These are phyloP conservation scores for Camelus dromedarius DNA, from an alignment of 2,113 vertebrate genomes.

Conservation along the genomic window DNA sequence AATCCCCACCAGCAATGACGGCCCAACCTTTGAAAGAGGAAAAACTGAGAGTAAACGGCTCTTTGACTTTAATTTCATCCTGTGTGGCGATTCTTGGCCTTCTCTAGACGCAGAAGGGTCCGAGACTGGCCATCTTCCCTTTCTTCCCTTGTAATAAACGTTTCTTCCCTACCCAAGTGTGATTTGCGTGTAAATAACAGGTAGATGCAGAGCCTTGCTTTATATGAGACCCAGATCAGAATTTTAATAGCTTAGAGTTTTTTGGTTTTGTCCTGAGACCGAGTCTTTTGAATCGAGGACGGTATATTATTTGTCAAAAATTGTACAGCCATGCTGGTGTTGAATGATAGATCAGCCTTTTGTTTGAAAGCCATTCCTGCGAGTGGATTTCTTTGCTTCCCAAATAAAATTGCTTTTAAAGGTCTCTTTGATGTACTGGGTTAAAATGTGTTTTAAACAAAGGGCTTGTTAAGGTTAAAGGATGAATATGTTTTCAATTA, in stretches of 20 bases:
- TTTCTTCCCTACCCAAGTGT: neutral
- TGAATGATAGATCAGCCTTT: conserved; percentile 71
- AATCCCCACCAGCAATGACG: fast-evolving
- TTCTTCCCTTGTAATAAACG: conserved; percentile 41
- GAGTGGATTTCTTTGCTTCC: conserved; percentile 30
- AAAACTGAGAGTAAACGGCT: neutral
- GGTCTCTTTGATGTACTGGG: neutral
- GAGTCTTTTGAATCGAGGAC: neutral
- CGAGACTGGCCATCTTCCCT: neutral
- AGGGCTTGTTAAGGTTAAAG: neutral
- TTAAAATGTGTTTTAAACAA: conserved; percentile 45
- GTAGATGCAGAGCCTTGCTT: conserved; percentile 7
- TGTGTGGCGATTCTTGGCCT: neutral
- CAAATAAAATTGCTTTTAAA: conserved; percentile 14
- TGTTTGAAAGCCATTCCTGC: conserved; percentile 60
- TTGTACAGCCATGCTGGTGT: neutral
- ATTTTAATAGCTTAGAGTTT: neutral
- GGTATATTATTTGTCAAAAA: conserved; percentile 34
- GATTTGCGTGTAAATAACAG: conserved; percentile 19
- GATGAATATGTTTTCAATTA: conserved; percentile 7
- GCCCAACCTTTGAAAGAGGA: neutral
- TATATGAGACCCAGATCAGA: conserved; percentile 24
- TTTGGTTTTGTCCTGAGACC: neutral
- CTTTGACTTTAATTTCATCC: conserved; percentile 32
- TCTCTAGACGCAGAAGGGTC: neutral